These are phyloP conservation scores for Brachionus calyciflorus DNA, from an alignment of 1,140 invertebrate genomes.

Conservation along the genomic window DNA sequence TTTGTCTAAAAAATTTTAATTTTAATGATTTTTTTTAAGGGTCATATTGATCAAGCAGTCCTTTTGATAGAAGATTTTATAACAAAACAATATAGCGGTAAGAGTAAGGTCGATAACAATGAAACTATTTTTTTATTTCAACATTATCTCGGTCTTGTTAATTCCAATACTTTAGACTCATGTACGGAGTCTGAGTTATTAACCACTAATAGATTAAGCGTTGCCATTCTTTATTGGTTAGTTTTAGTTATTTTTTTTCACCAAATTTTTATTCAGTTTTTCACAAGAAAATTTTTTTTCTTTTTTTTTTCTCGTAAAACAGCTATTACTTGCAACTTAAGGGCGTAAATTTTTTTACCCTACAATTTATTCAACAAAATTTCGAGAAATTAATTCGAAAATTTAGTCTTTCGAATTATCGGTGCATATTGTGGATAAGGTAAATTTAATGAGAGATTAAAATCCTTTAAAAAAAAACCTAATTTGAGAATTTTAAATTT, in stretches of 20 bases:
- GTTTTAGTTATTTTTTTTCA: neutral
- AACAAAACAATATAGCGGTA: neutral
- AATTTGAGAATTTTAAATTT: neutral
- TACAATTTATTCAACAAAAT: neutral
- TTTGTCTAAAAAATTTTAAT: neutral
- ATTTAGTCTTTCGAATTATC: neutral
- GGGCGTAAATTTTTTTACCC: neutral
- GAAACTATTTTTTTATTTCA: neutral
- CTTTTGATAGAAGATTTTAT: neutral
- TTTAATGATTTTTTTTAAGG: neutral
- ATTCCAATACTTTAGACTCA: neutral
- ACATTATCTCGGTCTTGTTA: slow-evolving; percentile 17
- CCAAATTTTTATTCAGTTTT: too few species aligned
- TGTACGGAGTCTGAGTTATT: neutral
- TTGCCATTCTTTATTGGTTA: slow-evolving; percentile 6
- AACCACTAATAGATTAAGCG: neutral
- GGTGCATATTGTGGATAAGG: slow-evolving; percentile 16
- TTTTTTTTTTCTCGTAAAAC: neutral
- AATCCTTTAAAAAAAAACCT: neutral
- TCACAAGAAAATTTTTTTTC: neutral
- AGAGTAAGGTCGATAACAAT: neutral
- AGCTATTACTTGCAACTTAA: slow-evolving; percentile 36
- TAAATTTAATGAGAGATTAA: too few species aligned
- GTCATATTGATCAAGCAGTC: neutral
- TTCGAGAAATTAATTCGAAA: neutral